Evolutionary conservation across 2,888 invertebrate species (phyloP).

Genomic region (Spisula solida): DNA sequence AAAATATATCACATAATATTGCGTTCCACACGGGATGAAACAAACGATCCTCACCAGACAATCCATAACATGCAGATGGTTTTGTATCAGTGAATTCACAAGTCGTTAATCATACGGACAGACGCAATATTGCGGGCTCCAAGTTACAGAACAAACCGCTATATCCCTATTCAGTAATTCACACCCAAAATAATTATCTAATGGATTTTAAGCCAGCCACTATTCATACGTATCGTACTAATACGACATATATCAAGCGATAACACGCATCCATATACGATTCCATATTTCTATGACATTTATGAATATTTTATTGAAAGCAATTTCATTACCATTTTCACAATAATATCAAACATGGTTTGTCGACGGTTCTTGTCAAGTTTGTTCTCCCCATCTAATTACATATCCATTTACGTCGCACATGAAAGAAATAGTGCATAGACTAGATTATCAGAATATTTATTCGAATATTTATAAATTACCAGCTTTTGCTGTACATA

Average conservation of each 20-base stretch:
- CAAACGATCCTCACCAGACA: background rate
- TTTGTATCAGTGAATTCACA: background rate
- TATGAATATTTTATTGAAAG: slow-evolving; percentile 21
- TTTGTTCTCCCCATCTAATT: background rate
- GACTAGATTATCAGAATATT: background rate
- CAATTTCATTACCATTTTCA: slow-evolving; percentile 17
- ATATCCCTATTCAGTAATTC: background rate
- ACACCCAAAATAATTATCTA: slow-evolving; percentile 14
- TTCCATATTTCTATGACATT: slow-evolving; percentile 29
- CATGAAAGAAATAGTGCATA: background rate
- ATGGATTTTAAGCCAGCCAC: slow-evolving; percentile 21
- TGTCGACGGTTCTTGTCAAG: background rate
- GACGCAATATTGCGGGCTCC: background rate
- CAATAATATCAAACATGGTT: background rate
- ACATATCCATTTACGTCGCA: slow-evolving; percentile 8
- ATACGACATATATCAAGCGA: background rate
- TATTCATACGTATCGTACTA: background rate
- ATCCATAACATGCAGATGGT: background rate
- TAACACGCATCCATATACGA: background rate
- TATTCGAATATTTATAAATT: too few species aligned
- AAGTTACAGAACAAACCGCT: background rate
- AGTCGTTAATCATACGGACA: slow-evolving; percentile 5
- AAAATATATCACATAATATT: too few species aligned
- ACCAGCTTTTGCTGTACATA: too few species aligned
- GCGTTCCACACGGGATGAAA: background rate